Percentiles rank a stretch among this genome's conserved stretches.
phyloP scores from a whole-genome alignment of 2,888 invertebrate species.

The Drosophila peninsularis region DNA sequence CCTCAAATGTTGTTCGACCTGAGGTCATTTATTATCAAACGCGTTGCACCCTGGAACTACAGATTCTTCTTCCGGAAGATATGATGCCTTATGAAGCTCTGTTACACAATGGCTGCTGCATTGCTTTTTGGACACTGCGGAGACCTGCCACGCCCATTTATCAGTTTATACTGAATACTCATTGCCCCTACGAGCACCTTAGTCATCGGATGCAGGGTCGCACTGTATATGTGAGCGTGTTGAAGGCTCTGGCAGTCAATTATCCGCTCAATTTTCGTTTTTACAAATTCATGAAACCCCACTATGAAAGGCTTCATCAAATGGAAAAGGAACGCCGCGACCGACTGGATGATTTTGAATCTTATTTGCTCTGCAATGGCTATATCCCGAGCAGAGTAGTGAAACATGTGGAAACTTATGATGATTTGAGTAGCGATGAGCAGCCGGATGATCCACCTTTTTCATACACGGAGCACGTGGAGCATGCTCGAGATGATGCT shows the following conservation, averaged over 20 bases:
- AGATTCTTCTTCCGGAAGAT: conserved; percentile 47
- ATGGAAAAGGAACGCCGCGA: conserved; percentile 22
- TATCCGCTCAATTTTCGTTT: conserved; percentile 53
- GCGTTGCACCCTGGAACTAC: conserved; percentile 44
- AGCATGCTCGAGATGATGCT: conserved; percentile 1
- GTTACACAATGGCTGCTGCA: conserved; percentile 26
- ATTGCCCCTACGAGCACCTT: conserved; percentile 16
- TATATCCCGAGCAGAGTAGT: conserved; percentile 8
- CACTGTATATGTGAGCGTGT: conserved; percentile 52
- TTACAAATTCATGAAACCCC: conserved; percentile 54
- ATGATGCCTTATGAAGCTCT: conserved; percentile 25
- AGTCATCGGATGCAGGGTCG: conserved; percentile 44
- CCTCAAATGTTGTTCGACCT: conserved; percentile 32
- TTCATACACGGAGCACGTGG: conserved; percentile 19
- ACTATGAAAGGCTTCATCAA: conserved; percentile 39
- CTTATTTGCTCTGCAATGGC: conserved; percentile 17
- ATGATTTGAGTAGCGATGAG: conserved; percentile 32
- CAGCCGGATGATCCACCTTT: not conserved
- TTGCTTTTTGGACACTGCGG: conserved; percentile 32
- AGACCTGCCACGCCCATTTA: not conserved
- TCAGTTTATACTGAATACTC: conserved; percentile 42
- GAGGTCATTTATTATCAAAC: conserved; percentile 61
- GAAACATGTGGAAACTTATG: not conserved
- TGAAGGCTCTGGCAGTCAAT: conserved; percentile 18
- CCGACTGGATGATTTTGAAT: conserved; percentile 18